Percentiles rank a stretch among this genome's conserved stretches.
Evolutionary conservation across 2,888 invertebrate genomes (phyloP).

Genomic region (Microplitis deprimator): DNA sequence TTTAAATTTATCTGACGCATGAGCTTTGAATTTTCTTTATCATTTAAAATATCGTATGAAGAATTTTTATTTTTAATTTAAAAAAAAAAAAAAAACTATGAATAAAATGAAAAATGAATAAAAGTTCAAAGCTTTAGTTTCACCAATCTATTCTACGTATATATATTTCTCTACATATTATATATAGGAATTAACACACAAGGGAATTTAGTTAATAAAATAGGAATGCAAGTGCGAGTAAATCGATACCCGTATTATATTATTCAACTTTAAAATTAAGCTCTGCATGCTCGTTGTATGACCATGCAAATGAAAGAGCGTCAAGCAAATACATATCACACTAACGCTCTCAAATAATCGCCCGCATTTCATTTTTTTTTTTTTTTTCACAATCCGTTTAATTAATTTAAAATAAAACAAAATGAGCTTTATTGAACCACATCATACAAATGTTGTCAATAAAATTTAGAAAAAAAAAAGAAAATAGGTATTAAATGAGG

Average conservation of each 20-base stretch:
- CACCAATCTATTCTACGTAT: too few relatives aligned
- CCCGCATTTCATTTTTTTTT: slow-evolving; percentile 18
- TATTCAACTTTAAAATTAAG: slow-evolving; percentile 41
- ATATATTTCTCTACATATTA: too few relatives aligned
- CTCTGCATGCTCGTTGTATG: slow-evolving; percentile 2
- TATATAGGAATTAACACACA: not conserved
- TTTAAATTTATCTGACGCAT: too few relatives aligned
- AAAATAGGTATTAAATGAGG: not conserved
- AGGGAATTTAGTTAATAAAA: not conserved
- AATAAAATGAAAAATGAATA: too few relatives aligned
- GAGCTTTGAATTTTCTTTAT: too few relatives aligned
- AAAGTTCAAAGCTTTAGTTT: too few relatives aligned
- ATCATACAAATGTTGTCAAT: not conserved
- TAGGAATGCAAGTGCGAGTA: not conserved
- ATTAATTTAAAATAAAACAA: slow-evolving; percentile 18
- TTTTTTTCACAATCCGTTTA: slow-evolving; percentile 11
- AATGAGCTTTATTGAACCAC: too few relatives aligned
- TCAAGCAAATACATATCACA: slow-evolving; percentile 56
- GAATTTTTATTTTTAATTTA: too few relatives aligned
- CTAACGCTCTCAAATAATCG: slow-evolving; percentile 48
- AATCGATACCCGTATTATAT: not conserved
- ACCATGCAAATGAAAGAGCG: slow-evolving; percentile 45
- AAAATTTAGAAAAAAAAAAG: slow-evolving; percentile 6
- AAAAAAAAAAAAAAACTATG: too few relatives aligned
- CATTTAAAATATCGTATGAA: too few relatives aligned